Conservation (phyloP, 2,113 vertebrate species). For the Nyctereutes procyonoides region DNA sequence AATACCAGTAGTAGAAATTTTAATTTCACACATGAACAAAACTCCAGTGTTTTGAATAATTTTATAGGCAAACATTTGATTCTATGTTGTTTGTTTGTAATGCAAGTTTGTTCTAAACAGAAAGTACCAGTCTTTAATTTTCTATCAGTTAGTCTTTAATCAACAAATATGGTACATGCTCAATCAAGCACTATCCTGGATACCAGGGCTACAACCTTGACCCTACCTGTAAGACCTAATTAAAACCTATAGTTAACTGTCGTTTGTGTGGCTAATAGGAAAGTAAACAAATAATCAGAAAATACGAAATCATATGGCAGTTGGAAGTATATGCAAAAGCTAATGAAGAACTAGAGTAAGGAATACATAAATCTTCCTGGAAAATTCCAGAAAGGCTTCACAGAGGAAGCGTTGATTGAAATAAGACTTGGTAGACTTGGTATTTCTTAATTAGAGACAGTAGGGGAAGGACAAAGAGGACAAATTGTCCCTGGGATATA, state of each 20-base stretch:
- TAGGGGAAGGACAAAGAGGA: background rate
- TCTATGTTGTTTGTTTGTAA: background rate
- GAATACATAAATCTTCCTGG: background rate
- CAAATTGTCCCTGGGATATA: background rate
- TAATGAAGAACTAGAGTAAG: background rate
- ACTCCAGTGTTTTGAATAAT: conserved; percentile 6
- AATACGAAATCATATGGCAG: background rate
- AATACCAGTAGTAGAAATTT: background rate
- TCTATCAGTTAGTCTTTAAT: background rate
- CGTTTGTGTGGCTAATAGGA: background rate
- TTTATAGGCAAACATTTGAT: background rate
- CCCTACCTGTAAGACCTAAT: background rate
- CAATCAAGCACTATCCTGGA: background rate
- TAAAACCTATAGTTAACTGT: background rate
- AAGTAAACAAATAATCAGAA: background rate
- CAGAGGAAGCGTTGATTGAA: background rate
- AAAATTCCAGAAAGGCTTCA: background rate
- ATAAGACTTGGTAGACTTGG: background rate
- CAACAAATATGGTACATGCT: background rate
- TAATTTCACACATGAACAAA: conserved; percentile 7
- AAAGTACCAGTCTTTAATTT: background rate
- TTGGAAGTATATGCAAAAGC: background rate
- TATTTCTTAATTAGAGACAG: background rate
- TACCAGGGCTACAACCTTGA: background rate
- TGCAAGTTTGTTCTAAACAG: background rate